Evolutionary conservation across 2,113 vertebrate species (phyloP), one percentile per base, ranked within the genome.

Genomic region (Leptosomus discolor): DNA sequence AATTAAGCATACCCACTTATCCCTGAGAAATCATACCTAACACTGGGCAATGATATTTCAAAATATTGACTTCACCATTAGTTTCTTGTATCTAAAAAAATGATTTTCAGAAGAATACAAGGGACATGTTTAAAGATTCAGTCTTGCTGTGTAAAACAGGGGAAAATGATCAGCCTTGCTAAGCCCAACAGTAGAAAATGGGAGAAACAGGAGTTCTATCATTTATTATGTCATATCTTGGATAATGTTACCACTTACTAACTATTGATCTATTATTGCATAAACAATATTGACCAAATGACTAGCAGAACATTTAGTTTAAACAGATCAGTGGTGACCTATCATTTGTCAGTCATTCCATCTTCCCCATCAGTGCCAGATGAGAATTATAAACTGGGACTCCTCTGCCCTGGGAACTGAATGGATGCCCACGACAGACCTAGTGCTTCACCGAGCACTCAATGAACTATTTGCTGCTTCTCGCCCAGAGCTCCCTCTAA

Each of bases 351-450:
- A 41, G 21, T 37, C 43, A 69, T 34, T 56, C 39, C 37, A 39
- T 15, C 46, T 45, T 71, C 32, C 14, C 37, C 16, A 11, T 22
- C 1, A 1, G 29, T n/a, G 19, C 12, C 18, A 43, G 23, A 5
- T 56, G 29, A 65, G 68, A 80, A 73, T 18, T 13, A n/a, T 39
- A 13, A n/a, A 6, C 22, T 32, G 19, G 67, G 60, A 23, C 8
- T 32, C 2, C 19, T 11, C 24, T 5, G 5, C 23, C 26, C 39
- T 8, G 2, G 23, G 10, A 36, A 29, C 48, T 14, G 20, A 69
- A 76, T 3, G 8, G 14, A 41, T 20, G 48, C 9, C n/a, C 29
- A 7, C 0, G 1, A 54, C 32, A 82, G 14, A 43, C 29, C 5
- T 22, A 12, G 15, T 6, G 19, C 29, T 76, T 45, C 48, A 34